phyloP scores from a whole-genome alignment of 2,888 invertebrate species.

The Nysson spinosus region DNA sequence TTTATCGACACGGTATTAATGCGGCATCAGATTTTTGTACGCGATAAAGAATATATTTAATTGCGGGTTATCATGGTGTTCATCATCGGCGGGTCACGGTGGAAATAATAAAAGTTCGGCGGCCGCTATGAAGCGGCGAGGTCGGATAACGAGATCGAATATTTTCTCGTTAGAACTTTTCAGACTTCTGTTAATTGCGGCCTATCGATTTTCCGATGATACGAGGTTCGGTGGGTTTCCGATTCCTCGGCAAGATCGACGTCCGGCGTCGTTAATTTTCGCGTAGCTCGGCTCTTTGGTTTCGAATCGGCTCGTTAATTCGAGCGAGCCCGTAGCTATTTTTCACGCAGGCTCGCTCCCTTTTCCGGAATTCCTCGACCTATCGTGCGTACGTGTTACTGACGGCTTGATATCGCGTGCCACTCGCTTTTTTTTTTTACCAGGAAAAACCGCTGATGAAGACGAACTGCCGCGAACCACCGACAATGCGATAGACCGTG shows the following conservation, averaged over 20 bases:
- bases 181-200: slow-evolving; percentile 36
- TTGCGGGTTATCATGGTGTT: too few species aligned
- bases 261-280: slow-evolving; percentile 31
- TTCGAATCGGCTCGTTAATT: slow-evolving; percentile 42
- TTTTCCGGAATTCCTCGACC: slow-evolving; percentile 15
- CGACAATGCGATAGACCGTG: slow-evolving; percentile 66
- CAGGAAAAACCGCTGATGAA: slow-evolving; percentile 59
- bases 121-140: too few species aligned
- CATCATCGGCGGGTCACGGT: too few species aligned
- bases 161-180: slow-evolving; percentile 41
- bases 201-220: slow-evolving; percentile 35
- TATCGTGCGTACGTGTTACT: slow-evolving; percentile 18
- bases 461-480: slow-evolving; percentile 50
- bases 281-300: slow-evolving; percentile 17
- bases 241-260: slow-evolving; percentile 12
- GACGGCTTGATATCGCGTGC: slow-evolving; percentile 27
- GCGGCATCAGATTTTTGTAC: too few species aligned
- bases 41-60: too few species aligned
- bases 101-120: too few species aligned
- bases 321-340: slow-evolving; percentile 37
- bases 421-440: slow-evolving; percentile 28
- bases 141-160: not conserved
- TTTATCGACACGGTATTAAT: too few species aligned
- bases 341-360: slow-evolving; percentile 46
- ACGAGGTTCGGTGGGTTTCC: slow-evolving; percentile 10